Base-by-base conservation (phyloP, 2,888 invertebrate species). In the Cerceris ruficornis region DNA sequence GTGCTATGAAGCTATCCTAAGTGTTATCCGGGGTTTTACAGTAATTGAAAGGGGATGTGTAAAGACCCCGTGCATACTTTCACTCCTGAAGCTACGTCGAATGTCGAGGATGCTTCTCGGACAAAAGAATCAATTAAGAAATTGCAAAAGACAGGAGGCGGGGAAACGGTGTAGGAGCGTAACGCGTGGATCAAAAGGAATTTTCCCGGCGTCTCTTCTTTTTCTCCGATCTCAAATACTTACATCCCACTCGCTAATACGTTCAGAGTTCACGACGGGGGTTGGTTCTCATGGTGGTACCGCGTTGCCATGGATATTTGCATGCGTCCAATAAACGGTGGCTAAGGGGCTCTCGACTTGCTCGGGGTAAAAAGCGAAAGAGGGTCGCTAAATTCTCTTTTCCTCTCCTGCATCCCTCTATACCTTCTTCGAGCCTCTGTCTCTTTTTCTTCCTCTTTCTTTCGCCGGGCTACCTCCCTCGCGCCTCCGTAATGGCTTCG, bases 301-400 rank as follows among this genome's bases (percentile, higher is more conserved):
- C 80, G 70, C 79, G 92, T 92, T 92, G 91, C 92, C 92, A 92
- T 92, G 92, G 92, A 91, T 92, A 92, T 92, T 92, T 92, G 92
- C 92, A 92, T 92, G 92, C 91, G 91, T 92, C 92, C 92, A 92
- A 92, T 92, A 92, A 92, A 92, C 91, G 92, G 89, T 90, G 90
- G 91, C 91, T 91, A 90, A 91, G 90, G 90, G 90, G 91, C 90
- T 89, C 89, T 88, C 90, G 90, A 90, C 86, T 89, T 85, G 90
- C 88, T 88, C 90, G 88, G 90, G 90, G 90, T 90, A 88, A 90
- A 90, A 90, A 90, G 90, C 87, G 86, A 90, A 90, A 90, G 89
- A 89, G 90, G 89, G 88, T 91, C 89, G 90, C 90, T 88, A 89
- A 90, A 90, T 90, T 89, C 88, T 87, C 87, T 88, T 87, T 89